Base-by-base conservation (phyloP, 2,888 invertebrate genomes). In the Sphaeridia pumilis region DNA sequence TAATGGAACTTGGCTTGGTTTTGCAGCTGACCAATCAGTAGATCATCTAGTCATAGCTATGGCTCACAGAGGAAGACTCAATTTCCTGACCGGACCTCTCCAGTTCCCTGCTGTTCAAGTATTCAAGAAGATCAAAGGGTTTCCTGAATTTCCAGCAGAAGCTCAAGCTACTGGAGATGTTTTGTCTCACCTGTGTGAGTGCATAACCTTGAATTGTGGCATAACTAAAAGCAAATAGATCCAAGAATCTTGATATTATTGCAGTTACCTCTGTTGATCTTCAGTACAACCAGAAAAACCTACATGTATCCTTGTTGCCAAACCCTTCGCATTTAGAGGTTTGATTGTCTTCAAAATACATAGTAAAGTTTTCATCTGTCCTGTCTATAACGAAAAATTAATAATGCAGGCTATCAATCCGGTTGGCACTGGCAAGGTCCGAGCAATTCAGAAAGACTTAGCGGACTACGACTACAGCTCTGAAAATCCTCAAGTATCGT, bases 241-340 rank as follows among this genome's bases (percentile, higher is more conserved):
- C n/a, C n/a, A n/a, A n/a, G n/a, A n/a, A n/a, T n/a, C n/a, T n/a
- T n/a, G n/a, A n/a, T n/a, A n/a, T n/a, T n/a, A n/a, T n/a, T n/a
- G n/a, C n/a, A n/a, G n/a, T n/a, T n/a, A n/a, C n/a, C n/a, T n/a
- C n/a, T n/a, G 80, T 81, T 17, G 84, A 89, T 69, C 73, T 92
- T 38, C 69, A 72, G 4, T 74, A 81, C 42, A 75, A 77, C 53
- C 76, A 76, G n/a, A 81, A 79, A 67, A 73, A 72, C 12, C 73
- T 95, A 26, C 83, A 86, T 67, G 80, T 94, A 3, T 84, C 85
- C 5, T 74, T 95, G 71, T 73, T 95, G 28, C 88, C 93, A 63
- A 95, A 97, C 73, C 94, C 98, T 1, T 97, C 97, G 1, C 97
- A 98, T 74, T 76, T 97, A 58, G 97, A 94, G 78, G 84, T 83